Conservation (phyloP, 1,140 invertebrate genomes). For the Parasteatoda tepidariorum region DNA sequence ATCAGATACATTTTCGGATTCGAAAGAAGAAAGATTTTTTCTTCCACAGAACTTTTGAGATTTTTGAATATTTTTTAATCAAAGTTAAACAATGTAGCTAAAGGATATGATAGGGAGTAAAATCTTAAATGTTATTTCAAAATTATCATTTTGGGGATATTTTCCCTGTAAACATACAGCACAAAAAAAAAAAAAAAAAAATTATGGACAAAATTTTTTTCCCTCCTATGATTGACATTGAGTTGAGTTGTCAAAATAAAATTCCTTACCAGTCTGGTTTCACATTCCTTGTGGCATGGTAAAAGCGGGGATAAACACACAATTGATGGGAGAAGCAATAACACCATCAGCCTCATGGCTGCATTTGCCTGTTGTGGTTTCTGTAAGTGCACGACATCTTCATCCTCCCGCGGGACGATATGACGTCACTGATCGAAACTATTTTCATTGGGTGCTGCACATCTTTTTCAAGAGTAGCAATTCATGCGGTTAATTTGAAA, state of each 20-base stretch:
- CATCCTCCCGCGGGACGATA: neutral
- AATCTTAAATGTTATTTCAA: neutral
- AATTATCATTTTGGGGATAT: neutral
- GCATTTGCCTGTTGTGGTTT: neutral
- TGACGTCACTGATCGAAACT: neutral
- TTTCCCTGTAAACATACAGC: too few species aligned
- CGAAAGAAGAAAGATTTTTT: too few species aligned
- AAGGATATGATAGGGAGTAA: neutral
- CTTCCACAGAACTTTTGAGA: too few species aligned
- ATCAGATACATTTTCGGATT: too few species aligned
- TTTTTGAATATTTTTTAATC: neutral
- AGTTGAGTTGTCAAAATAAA: neutral
- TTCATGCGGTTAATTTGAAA: neutral
- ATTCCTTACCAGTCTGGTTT: neutral
- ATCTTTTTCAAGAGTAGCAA: neutral
- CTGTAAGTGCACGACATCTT: neutral
- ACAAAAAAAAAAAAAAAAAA: too few species aligned
- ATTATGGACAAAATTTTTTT: neutral
- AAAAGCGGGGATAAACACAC: neutral
- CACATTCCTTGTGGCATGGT: neutral
- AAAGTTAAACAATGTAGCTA: neutral
- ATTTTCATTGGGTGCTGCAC: neutral
- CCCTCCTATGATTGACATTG: neutral
- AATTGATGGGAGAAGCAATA: neutral
- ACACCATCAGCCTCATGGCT: neutral